Base-by-base conservation (phyloP, 2,797 vertebrate genomes). In the Melopsittacus undulatus region DNA sequence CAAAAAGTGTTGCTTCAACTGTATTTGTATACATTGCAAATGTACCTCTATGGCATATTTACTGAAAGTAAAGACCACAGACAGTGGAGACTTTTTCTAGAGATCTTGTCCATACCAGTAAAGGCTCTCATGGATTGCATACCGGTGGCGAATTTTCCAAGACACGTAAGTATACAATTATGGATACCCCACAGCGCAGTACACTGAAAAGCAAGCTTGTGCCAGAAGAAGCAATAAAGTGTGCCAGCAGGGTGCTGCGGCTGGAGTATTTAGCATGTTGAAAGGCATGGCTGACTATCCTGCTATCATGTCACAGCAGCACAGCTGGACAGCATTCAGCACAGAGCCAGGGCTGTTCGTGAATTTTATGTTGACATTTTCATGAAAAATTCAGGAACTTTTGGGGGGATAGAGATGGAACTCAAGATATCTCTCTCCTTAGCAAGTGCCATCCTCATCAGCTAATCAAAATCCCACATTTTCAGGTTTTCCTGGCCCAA, bases 381-480 rank as follows among this genome's bases (percentile, higher is more conserved):
- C 72, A 85, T 94, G 57, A 95, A 95, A 97, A 95, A 89, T 89
- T 92, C 92, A 95, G 57, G 57, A 90, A 76, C n/a, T 66, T 88
- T 52, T 13, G 5, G 3, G 21, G 30, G 6, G 0, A 79, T 20
- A 90, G 21, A 75, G 59, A 52, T 56, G 16, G 86, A 83, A 93
- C 83, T 52, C 52, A 56, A 89, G 59, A 54, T 17, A 42, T 34
- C 14, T 82, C 46, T 81, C 45, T 80, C 48, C 8, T 89, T 34
- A 56, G 38, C 0, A 0, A 78, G 27, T 62, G 52, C 29, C 23
- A 46, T 70, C 45, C 72, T 77, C 56, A 70, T 49, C 56, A 70
- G 48, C 48, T 95, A 76, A 90, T 70, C 61, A 67, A 83, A 30
- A 3, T 64, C 15, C 4, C 63, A 42, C 27, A 61, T 92, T 26